Evolutionary conservation across 1,140 invertebrate genomes (phyloP).

Genomic region (Agrypnia vestita): DNA sequence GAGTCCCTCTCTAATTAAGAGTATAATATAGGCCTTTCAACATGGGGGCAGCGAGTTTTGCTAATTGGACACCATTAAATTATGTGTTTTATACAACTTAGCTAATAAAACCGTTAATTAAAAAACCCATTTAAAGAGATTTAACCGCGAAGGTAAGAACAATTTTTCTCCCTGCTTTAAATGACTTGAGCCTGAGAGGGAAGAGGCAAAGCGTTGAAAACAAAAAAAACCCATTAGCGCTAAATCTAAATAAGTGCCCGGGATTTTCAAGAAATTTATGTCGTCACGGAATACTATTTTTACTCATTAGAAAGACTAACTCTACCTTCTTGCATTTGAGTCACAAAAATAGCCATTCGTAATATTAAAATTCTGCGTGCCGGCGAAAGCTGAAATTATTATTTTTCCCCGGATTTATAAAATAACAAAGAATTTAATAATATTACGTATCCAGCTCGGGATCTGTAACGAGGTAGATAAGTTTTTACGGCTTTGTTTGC

Average conservation of each 20-base stretch:
- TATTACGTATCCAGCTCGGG: no score
- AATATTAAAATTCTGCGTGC: no score
- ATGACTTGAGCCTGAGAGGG: neutral
- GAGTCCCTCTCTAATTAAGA: neutral
- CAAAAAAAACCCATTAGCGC: constrained; percentile 9
- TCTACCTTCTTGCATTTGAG: no score
- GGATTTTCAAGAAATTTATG: constrained; percentile 16
- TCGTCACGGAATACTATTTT: neutral
- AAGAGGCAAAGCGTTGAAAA: constrained; percentile 3
- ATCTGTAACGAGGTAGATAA: no score
- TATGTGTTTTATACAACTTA: constrained; percentile 11
- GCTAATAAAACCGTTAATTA: constrained; percentile 7
- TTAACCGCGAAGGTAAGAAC: neutral
- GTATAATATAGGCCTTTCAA: constrained; percentile 2
- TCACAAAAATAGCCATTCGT: no score
- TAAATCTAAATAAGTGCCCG: constrained; percentile 4
- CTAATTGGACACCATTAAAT: constrained; percentile 36
- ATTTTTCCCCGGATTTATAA: no score
- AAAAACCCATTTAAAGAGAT: constrained; percentile 31
- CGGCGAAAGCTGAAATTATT: no score
- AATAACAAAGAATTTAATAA: no score
- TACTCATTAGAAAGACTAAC: no score
- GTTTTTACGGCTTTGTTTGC: no score
- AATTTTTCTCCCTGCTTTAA: neutral
- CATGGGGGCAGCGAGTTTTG: neutral